Evolutionary conservation across 2,888 invertebrate species (phyloP), one percentile per base, ranked within the genome.

Genomic region (Resseliella maxima): DNA sequence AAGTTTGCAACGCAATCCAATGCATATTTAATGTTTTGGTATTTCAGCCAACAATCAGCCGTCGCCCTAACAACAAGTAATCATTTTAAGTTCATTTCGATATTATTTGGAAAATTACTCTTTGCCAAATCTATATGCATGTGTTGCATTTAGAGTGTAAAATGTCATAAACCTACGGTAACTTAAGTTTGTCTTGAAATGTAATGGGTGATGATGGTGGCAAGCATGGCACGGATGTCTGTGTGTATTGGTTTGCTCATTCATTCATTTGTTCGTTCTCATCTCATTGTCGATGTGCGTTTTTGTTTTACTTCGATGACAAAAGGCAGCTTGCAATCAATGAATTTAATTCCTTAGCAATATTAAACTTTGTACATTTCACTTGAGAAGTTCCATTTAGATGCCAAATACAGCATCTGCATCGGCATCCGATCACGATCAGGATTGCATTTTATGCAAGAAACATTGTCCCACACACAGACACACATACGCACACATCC

Each of bases 51-150:
- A 59, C 59, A 59, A 59, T 59, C 59, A 59, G 59, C 59, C 59
- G 59, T 59, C 59, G 59, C 59, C 24, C 5, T 24, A n/a, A 59
- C n/a, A 59, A 59, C 59, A 59, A 59, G 59, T 59, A 59, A 59
- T 59, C 59, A 59, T 59, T 59, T 59, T 59, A 59, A 59, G 59
- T 59, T 59, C 59, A 59, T 59, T 59, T 24, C 24, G 59, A 59
- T 59, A 59, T 59, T 59, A 24, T 59, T 59, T 24, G 59, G 59
- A 24, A 21, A 50, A 59, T 59, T 24, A 59, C 59, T n/a, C n/a
- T n/a, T 59, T 59, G 59, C 24, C 59, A 24, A 59, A 24, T 8
- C 6, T 8, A 41, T 59, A 59, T 59, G 59, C 59, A 59, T 59
- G 59, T 59, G 59, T 24, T 59, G 59, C 59, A 59, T 59, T 59